phyloP scores from a whole-genome alignment of 2,113 vertebrate species.

The Melanerpes formicivorus region DNA sequence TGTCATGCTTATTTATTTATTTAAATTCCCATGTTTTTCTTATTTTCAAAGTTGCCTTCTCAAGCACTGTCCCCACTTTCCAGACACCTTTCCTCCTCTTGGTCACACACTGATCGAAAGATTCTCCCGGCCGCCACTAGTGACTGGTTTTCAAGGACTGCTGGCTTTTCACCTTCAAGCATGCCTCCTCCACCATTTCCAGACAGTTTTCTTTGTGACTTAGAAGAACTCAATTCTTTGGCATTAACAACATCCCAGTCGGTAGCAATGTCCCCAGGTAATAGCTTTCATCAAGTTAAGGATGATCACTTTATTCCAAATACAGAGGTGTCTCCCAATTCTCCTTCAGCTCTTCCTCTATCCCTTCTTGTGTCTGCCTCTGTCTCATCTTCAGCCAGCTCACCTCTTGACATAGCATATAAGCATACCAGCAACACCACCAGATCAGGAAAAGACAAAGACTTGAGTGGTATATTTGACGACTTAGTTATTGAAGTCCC shows the following conservation, averaged over 20 bases:
- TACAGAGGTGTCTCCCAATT: constrained; percentile 34
- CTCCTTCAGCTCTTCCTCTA: constrained; percentile 39
- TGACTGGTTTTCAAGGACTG: constrained; percentile 81
- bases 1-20: constrained; percentile 32
- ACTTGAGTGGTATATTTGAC: constrained; percentile 19
- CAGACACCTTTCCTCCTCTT: constrained; percentile 56
- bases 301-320: constrained; percentile 51
- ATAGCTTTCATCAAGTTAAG: constrained; percentile 44
- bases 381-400: constrained; percentile 27
- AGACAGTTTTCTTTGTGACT: constrained; percentile 70
- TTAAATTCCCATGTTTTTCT: constrained; percentile 56
- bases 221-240: constrained; percentile 68
- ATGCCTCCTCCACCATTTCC: constrained; percentile 75
- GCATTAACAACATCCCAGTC: constrained; percentile 46
- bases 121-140: constrained; percentile 72
- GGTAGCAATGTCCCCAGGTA: constrained; percentile 26
- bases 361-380: constrained; percentile 37
- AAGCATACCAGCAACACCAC: background rate
- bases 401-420: background rate
- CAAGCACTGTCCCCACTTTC: constrained; percentile 67
- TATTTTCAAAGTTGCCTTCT: constrained; percentile 77
- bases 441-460: constrained; percentile 12
- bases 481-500: background rate
- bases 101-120: constrained; percentile 62
- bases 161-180: constrained; percentile 68